phyloP scores from a whole-genome alignment of 2,113 vertebrate genomes.

The Gasterosteus aculeatus region DNA sequence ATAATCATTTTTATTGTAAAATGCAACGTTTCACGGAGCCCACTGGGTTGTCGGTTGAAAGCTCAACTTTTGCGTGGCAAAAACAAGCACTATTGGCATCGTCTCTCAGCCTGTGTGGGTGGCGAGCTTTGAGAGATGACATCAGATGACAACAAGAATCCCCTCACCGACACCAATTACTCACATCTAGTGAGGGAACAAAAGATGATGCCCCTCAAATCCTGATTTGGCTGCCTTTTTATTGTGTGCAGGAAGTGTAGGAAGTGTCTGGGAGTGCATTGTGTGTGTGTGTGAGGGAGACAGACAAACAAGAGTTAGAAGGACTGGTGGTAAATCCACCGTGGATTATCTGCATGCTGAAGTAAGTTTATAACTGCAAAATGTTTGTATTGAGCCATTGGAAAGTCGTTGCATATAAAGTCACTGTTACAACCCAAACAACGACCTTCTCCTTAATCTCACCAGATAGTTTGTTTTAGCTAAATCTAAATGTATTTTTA shows the following conservation, averaged over 20 bases:
- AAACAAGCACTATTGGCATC: background rate
- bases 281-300: background rate
- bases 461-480: background rate
- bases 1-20: background rate
- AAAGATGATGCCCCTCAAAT: slow-evolving; percentile 10
- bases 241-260: slow-evolving; percentile 11
- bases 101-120: background rate
- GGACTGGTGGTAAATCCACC: background rate
- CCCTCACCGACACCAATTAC: background rate
- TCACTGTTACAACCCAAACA: background rate
- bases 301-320: background rate
- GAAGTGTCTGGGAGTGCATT: slow-evolving; percentile 38
- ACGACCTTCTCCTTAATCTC: background rate
- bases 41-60: slow-evolving; percentile 23
- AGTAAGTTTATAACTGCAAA: background rate
- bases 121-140: background rate
- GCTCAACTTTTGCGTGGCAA: background rate
- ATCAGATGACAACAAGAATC: background rate
- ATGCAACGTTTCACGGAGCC: slow-evolving; percentile 10
- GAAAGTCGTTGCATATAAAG: background rate
- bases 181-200: slow-evolving; percentile 8
- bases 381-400: background rate
- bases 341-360: background rate
- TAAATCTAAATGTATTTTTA: background rate
- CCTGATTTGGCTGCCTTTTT: slow-evolving; percentile 13